These are phyloP conservation scores for Yponomeuta cagnagella DNA, from an alignment of 2,888 invertebrate species.

Conservation along the genomic window DNA sequence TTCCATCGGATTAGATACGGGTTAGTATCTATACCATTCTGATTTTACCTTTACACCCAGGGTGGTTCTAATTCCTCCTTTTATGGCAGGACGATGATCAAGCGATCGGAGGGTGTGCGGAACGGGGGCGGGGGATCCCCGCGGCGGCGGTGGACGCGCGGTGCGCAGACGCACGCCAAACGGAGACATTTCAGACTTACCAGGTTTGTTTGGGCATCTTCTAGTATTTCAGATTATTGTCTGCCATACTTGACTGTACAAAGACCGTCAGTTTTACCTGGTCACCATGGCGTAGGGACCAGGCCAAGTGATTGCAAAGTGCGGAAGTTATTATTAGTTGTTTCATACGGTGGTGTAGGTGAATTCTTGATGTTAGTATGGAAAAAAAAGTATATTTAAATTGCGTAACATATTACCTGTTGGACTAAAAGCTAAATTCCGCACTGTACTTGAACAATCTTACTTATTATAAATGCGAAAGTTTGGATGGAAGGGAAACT, in stretches of 20 bases:
- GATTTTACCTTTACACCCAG: neutral
- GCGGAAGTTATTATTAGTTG: too few species aligned
- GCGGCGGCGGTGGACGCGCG: slow-evolving; percentile 80
- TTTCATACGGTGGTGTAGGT: too few species aligned
- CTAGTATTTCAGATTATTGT: neutral
- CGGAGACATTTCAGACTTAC: slow-evolving; percentile 92
- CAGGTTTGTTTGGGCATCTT: slow-evolving; percentile 68
- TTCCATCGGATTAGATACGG: slow-evolving; percentile 56
- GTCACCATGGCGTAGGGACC: too few species aligned
- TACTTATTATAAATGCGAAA: too few species aligned
- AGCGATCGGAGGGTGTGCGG: slow-evolving; percentile 90
- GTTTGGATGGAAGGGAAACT: too few species aligned
- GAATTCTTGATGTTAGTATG: too few species aligned
- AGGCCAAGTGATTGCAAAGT: too few species aligned
- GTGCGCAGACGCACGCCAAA: slow-evolving; percentile 86
- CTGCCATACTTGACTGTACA: neutral
- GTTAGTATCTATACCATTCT: slow-evolving; percentile 40
- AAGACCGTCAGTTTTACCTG: too few species aligned
- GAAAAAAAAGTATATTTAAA: too few species aligned
- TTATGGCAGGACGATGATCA: slow-evolving; percentile 86
- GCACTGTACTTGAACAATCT: too few species aligned
- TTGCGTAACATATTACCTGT: too few species aligned
- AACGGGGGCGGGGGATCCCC: slow-evolving; percentile 76
- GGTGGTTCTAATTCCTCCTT: neutral
- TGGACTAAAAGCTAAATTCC: too few species aligned